Evolutionary conservation across 2,888 invertebrate genomes (phyloP).

Genomic region (Gasteruption jaculator): DNA sequence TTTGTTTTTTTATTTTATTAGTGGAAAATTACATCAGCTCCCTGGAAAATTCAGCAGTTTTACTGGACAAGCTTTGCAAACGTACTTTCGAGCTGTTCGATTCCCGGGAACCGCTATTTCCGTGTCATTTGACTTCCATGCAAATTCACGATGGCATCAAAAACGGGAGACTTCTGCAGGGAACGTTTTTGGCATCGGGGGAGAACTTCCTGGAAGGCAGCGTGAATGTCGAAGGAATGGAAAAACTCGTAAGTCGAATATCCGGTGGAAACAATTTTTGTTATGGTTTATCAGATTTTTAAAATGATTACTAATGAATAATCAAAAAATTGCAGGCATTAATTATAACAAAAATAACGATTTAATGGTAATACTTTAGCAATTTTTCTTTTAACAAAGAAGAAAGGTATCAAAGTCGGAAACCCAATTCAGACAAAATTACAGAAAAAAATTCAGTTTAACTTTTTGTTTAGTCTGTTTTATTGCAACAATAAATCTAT

Average conservation of each 20-base stretch:
- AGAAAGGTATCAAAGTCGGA: too few species aligned
- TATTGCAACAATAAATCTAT: too few species aligned
- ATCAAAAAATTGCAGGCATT: too few species aligned
- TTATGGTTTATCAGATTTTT: too few species aligned
- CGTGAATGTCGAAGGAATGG: conserved; percentile 74
- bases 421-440: too few species aligned
- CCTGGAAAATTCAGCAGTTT: conserved; percentile 61
- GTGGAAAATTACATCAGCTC: conserved; percentile 75
- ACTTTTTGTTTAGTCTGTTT: too few species aligned
- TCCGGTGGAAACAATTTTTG: conserved; percentile 2
- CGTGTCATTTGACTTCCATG: conserved; percentile 76
- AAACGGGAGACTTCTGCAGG: conserved; percentile 71
- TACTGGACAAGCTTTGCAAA: conserved; percentile 79
- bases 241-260: conserved; percentile 66
- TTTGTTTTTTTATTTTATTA: conserved; percentile 48
- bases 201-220: conserved; percentile 94
- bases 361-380: too few species aligned
- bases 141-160: conserved; percentile 79
- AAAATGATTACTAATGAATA: too few species aligned
- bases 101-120: conserved; percentile 65
- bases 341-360: too few species aligned
- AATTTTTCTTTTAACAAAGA: too few species aligned
- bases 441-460: too few species aligned
- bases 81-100: conserved; percentile 61
- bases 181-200: conserved; percentile 78